These are phyloP conservation scores for Unio pictorum DNA, from an alignment of 2,888 invertebrate genomes.

Conservation along the genomic window DNA sequence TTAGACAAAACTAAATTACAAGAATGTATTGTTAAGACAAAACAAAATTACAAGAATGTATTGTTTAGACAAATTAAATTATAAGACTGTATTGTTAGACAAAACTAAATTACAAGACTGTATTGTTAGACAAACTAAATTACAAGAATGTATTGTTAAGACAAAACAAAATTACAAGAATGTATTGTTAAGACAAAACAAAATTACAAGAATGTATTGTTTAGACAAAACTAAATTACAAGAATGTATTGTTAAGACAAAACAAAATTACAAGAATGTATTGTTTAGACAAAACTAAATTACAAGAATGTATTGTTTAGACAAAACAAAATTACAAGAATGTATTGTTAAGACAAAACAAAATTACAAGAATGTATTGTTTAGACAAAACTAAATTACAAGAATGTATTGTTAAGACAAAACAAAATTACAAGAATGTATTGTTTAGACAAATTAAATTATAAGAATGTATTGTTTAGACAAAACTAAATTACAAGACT, in stretches of 20 bases:
- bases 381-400: neutral
- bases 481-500: neutral
- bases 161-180: neutral
- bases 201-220: neutral
- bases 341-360: neutral
- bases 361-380: neutral
- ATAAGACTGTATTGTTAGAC: neutral
- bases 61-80: neutral
- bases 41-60: neutral
- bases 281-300: neutral
- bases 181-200: neutral
- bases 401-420: neutral
- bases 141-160: neutral
- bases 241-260: neutral
- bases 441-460: neutral
- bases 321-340: neutral
- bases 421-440: neutral
- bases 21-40: neutral
- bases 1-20: neutral
- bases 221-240: neutral
- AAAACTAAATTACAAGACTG: neutral
- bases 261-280: neutral
- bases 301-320: neutral
- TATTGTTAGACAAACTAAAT: neutral
- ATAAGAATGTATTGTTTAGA: neutral